A percentile compares a stretch with the other conserved stretches of the same genome.
Conservation (phyloP, 1,140 invertebrate genomes). For the Oncopeltus fasciatus region DNA sequence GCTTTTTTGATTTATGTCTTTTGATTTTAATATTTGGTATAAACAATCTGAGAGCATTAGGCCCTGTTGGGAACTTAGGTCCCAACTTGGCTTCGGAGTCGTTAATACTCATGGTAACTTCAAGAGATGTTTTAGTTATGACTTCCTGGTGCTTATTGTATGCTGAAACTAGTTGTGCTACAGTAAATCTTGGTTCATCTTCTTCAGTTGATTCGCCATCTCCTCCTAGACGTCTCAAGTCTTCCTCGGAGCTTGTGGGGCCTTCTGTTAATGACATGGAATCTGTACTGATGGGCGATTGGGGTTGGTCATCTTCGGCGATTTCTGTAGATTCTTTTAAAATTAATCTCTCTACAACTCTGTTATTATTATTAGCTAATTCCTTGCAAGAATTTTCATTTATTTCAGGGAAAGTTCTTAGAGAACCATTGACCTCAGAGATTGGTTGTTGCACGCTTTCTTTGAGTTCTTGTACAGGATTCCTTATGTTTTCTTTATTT, state of each 20-base stretch:
- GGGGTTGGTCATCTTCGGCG: constrained; percentile 7
- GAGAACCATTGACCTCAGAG: neutral
- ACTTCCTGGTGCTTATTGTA: constrained; percentile 39
- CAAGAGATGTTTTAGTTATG: constrained; percentile 34
- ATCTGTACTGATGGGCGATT: constrained; percentile 12
- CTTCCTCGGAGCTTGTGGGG: constrained; percentile 22
- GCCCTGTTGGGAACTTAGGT: constrained; percentile 35
- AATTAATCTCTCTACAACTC: neutral
- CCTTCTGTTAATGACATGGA: constrained; percentile 14
- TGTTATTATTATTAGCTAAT: neutral
- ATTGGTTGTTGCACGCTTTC: neutral
- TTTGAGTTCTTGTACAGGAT: neutral
- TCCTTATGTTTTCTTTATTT: neutral
- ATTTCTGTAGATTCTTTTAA: neutral
- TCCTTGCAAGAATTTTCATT: neutral
- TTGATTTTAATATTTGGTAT: constrained; percentile 38
- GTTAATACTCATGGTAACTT: constrained; percentile 34
- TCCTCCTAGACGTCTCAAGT: constrained; percentile 9
- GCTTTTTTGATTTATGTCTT: constrained; percentile 26
- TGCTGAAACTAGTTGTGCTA: constrained; percentile 37
- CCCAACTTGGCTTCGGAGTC: constrained; percentile 26
- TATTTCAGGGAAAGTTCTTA: neutral
- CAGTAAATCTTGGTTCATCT: constrained; percentile 37
- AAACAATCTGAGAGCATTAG: constrained; percentile 35
- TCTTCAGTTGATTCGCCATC: constrained; percentile 22